Conservation (phyloP, 2,888 invertebrate species). For the Hymenopus coronatus region DNA sequence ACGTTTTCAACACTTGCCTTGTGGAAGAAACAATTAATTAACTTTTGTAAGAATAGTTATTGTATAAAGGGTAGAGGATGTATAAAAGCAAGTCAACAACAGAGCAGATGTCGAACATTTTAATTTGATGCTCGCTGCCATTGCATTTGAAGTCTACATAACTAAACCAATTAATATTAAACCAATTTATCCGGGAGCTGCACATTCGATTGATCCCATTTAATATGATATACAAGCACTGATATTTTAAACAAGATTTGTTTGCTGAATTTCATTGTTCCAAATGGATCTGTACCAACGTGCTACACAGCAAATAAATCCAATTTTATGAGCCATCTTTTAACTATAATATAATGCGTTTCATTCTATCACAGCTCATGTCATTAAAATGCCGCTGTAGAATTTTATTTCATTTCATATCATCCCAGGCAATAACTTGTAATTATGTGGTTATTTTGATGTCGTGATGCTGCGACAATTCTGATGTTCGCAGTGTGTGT, state of each 20-base stretch:
- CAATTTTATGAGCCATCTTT: background rate
- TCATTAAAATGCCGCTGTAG: background rate
- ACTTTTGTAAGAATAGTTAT: too few species aligned
- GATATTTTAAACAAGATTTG: background rate
- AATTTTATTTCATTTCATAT: background rate
- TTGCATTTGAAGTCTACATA: background rate
- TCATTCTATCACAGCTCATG: background rate
- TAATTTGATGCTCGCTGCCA: too few species aligned
- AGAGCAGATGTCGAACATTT: too few species aligned
- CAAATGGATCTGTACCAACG: too few species aligned
- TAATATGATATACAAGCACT: background rate
- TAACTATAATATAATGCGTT: background rate
- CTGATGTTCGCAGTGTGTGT: too few species aligned
- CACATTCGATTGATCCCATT: background rate
- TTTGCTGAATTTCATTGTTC: background rate
- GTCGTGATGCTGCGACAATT: too few species aligned
- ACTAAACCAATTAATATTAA: background rate
- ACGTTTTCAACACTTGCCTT: too few species aligned
- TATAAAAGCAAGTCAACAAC: too few species aligned
- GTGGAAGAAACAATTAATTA: too few species aligned
- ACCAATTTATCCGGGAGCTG: background rate
- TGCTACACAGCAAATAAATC: background rate
- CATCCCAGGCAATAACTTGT: too few species aligned
- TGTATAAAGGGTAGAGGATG: too few species aligned
- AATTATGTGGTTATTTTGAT: too few species aligned